Base-by-base conservation (phyloP, 2,113 vertebrate genomes). In the Aspidoscelis tigris region DNA sequence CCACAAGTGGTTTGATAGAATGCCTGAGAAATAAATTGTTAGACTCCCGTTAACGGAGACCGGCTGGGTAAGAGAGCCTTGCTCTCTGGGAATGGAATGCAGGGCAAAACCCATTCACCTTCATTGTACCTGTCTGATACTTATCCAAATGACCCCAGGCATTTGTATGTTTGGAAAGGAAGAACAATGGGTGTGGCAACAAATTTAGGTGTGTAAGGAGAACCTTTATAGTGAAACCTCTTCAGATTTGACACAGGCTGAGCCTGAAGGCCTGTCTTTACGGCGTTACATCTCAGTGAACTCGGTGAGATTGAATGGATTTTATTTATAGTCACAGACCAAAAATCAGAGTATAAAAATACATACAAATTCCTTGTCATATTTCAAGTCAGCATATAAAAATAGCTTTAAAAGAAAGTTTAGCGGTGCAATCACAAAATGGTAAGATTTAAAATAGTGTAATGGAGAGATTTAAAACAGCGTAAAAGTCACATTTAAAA, bases 41-140 rank as follows among this genome's bases (percentile, higher is more conserved):
- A 0, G 80, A 66, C 72, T 81, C 47, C 77, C 0, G 0, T 75
- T 72, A 22, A 39, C 26, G 0, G 0, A 55, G 77, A 43, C 0
- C 0, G 16, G 44, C 53, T 84, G 83, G 53, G 64, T 8, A 7
- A 39, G 3, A 71, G 78, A 69, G 22, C 4, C 61, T 21, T 68
- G 33, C 73, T 68, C 78, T 44, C 74, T 87, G 71, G 72, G 70
- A 86, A 47, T 0, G 0, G 50, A 22, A n/a, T 0, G 2, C 64
- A 65, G 44, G 44, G 7, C 70, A 43, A 22, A 68, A 26, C 21
- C 65, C 0, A 0, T 16, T 82, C 0, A 0, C 10, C 0, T 0
- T 74, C 47, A 18, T 0, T 2, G 14, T 75, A 78, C 24, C 21
- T 72, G 74, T 12, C 71, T 66, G 80, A 82, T 41, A 50, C 12